A percentile compares a stretch with the other conserved stretches of the same genome.
These are phyloP conservation scores for Hippocampus zosterae DNA, from an alignment of 2,113 vertebrate genomes.

Conservation along the genomic window DNA sequence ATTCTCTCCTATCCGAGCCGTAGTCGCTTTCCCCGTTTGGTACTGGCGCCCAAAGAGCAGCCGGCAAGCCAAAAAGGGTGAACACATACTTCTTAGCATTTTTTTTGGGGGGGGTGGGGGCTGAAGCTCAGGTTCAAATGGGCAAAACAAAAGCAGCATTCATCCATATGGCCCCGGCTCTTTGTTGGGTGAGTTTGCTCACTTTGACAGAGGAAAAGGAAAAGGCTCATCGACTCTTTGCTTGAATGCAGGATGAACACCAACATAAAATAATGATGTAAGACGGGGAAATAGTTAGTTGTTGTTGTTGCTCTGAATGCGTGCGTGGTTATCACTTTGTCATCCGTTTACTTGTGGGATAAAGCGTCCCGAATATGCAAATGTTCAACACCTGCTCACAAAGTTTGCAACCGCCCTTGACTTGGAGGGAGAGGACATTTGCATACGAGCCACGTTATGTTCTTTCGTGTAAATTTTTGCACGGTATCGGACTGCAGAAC, in stretches of 20 bases:
- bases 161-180: slow-evolving; percentile 42
- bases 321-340: slow-evolving; percentile 4
- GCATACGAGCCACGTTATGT: neutral
- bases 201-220: slow-evolving; percentile 50
- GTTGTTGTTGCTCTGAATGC: neutral
- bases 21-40: slow-evolving; percentile 35
- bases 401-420: neutral
- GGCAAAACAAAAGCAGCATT: slow-evolving; percentile 60
- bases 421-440: neutral
- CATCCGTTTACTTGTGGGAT: neutral
- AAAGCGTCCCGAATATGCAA: neutral
- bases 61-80: slow-evolving; percentile 47
- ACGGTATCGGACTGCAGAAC: too few species aligned
- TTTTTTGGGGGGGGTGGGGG: slow-evolving; percentile 7
- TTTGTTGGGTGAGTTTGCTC: slow-evolving; percentile 54
- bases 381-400: neutral
- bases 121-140: slow-evolving; percentile 60
- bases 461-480: too few species aligned
- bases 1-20: slow-evolving; percentile 60
- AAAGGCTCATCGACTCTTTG: slow-evolving; percentile 50
- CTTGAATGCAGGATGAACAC: slow-evolving; percentile 33
- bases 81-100: slow-evolving; percentile 46
- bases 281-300: neutral
- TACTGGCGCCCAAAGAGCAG: slow-evolving; percentile 13
- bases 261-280: slow-evolving; percentile 26